Conservation (phyloP, 2,113 vertebrate genomes). For the Recurvirostra avosetta region DNA sequence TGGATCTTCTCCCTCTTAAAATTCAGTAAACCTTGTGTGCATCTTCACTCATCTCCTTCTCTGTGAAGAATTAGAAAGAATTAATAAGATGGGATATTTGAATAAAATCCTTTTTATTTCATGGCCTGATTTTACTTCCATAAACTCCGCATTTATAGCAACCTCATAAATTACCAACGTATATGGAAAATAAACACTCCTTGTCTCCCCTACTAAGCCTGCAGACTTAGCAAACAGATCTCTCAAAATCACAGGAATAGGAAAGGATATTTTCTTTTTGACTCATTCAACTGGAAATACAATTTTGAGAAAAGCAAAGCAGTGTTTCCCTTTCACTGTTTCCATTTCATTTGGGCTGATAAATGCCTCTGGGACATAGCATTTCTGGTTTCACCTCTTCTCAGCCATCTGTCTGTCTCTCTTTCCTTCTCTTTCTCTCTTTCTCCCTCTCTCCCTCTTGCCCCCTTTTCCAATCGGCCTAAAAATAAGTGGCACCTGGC, state of each 20-base stretch:
- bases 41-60: slow-evolving; percentile 15
- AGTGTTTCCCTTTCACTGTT: slow-evolving; percentile 54
- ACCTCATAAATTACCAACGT: slow-evolving; percentile 44
- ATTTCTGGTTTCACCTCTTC: slow-evolving; percentile 46
- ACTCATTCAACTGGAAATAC: slow-evolving; percentile 59
- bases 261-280: slow-evolving; percentile 40
- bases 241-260: slow-evolving; percentile 51
- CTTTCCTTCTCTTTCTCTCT: neutral
- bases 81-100: slow-evolving; percentile 48
- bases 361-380: slow-evolving; percentile 34
- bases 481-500: neutral
- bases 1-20: slow-evolving; percentile 11
- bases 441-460: neutral
- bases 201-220: slow-evolving; percentile 23
- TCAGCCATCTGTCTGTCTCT: neutral
- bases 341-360: slow-evolving; percentile 60
- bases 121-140: slow-evolving; percentile 42
- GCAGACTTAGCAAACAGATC: slow-evolving; percentile 51
- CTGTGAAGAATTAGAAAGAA: slow-evolving; percentile 60
- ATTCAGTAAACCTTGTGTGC: slow-evolving; percentile 11
- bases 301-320: slow-evolving; percentile 68
- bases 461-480: neutral
- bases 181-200: slow-evolving; percentile 55
- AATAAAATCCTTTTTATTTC: slow-evolving; percentile 57
- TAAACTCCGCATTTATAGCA: slow-evolving; percentile 42